These are phyloP conservation scores for Cryptotermes secundus DNA, from an alignment of 1,140 invertebrate genomes.

Conservation along the genomic window DNA sequence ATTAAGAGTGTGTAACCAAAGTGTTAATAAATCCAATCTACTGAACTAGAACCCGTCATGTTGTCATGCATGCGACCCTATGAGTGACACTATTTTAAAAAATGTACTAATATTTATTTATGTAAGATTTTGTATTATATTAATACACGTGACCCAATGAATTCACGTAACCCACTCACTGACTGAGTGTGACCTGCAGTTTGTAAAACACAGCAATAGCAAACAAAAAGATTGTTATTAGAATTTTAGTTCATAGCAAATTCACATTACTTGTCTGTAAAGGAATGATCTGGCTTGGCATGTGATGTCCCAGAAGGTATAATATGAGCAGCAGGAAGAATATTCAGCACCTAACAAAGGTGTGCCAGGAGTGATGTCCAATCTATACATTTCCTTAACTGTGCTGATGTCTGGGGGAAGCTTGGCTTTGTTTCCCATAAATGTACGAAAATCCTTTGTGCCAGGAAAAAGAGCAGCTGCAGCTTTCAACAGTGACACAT, in stretches of 20 bases:
- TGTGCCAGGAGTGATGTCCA: conserved; percentile 41
- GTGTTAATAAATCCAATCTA: too few relatives aligned
- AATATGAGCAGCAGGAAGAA: conserved; percentile 51
- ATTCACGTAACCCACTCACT: too few relatives aligned
- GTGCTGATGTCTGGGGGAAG: conserved; percentile 47
- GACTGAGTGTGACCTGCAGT: too few relatives aligned
- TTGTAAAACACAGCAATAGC: background rate
- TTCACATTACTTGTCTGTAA: conserved; percentile 65
- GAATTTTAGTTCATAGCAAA: background rate
- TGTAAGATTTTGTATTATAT: too few relatives aligned
- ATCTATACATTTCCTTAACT: conserved; percentile 37
- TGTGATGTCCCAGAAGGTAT: conserved; percentile 65
- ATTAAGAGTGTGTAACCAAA: too few relatives aligned
- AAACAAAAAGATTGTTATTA: too few relatives aligned
- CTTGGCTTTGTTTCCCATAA: conserved; percentile 50
- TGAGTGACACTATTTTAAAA: too few relatives aligned
- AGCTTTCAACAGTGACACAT: conserved; percentile 56
- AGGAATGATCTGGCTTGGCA: conserved; percentile 64
- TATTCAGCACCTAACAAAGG: conserved; percentile 40
- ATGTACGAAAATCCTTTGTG: conserved; percentile 68
- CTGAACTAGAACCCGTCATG: too few relatives aligned
- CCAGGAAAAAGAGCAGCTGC: conserved; percentile 60
- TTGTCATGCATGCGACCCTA: too few relatives aligned
- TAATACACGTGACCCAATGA: too few relatives aligned
- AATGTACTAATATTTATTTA: too few relatives aligned